These are phyloP conservation scores for Chironomus riparius DNA, from an alignment of 2,888 invertebrate genomes.

Conservation along the genomic window DNA sequence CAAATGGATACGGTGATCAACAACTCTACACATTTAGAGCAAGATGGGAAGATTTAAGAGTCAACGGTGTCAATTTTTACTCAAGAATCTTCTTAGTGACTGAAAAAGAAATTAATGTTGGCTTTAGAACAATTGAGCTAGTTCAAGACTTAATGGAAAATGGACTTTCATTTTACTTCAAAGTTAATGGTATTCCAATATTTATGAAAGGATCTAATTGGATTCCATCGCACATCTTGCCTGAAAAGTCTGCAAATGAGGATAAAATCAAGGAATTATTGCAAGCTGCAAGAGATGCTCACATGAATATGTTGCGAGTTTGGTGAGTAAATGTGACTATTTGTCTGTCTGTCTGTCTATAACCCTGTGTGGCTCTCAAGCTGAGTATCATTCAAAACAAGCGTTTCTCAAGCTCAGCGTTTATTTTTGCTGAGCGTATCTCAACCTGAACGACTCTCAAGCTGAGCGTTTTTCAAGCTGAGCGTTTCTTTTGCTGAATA, in stretches of 20 bases:
- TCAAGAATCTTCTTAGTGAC: slow-evolving; percentile 30
- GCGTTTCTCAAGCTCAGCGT: too few relatives aligned
- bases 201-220: slow-evolving; percentile 94
- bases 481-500: too few relatives aligned
- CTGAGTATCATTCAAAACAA: too few relatives aligned
- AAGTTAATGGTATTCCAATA: slow-evolving; percentile 74
- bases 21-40: slow-evolving; percentile 61
- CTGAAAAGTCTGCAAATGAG: slow-evolving; percentile 55
- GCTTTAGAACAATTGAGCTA: slow-evolving; percentile 78
- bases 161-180: slow-evolving; percentile 77
- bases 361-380: too few relatives aligned
- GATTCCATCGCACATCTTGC: slow-evolving; percentile 80
- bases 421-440: too few relatives aligned
- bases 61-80: slow-evolving; percentile 13
- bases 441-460: too few relatives aligned
- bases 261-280: slow-evolving; percentile 49
- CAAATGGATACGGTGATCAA: slow-evolving; percentile 81
- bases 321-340: slow-evolving; percentile 44
- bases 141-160: slow-evolving; percentile 57
- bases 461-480: too few relatives aligned
- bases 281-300: slow-evolving; percentile 57
- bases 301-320: slow-evolving; percentile 91
- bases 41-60: slow-evolving; percentile 35
- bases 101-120: slow-evolving; percentile 56
- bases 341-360: too few relatives aligned